A percentile compares a stretch with the other conserved stretches of the same genome.
These are phyloP conservation scores for Cricetomys ansorgei DNA, from an alignment of 2,113 vertebrate species.

Conservation along the genomic window DNA sequence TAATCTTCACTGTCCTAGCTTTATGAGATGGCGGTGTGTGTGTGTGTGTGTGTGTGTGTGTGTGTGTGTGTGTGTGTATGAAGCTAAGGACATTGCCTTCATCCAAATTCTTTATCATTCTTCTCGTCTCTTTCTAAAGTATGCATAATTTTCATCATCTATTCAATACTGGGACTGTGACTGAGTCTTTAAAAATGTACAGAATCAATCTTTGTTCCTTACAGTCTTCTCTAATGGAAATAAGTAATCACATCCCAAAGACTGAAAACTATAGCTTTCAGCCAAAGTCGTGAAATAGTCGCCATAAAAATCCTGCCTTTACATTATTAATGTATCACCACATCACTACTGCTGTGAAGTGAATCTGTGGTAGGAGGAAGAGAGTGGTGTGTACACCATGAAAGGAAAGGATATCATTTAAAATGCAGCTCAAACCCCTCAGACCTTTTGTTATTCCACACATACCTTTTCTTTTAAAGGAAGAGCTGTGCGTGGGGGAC, in stretches of 20 bases:
- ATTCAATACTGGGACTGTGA: conserved; percentile 25
- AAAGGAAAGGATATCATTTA: conserved; percentile 71
- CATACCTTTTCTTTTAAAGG: conserved; percentile 70
- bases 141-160: conserved; percentile 28
- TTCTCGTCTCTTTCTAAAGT: conserved; percentile 35
- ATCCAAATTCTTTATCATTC: conserved; percentile 42
- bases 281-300: conserved; percentile 64
- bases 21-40: conserved; percentile 20
- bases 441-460: conserved; percentile 65
- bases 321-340: conserved; percentile 79
- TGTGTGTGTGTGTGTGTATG: no score
- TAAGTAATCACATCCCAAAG: conserved; percentile 56
- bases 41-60: no score
- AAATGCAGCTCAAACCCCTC: conserved; percentile 56
- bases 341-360: conserved; percentile 49
- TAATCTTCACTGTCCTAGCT: conserved; percentile 59
- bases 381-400: conserved; percentile 67
- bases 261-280: conserved; percentile 56
- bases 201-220: conserved; percentile 60
- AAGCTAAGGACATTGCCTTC: conserved; percentile 15
- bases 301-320: conserved; percentile 74
- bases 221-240: conserved; percentile 55
- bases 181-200: conserved; percentile 41
- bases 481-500: conserved; percentile 73
- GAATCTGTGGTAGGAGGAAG: conserved; percentile 77